Conservation (phyloP, 1,140 invertebrate species). For the Patella vulgata region DNA sequence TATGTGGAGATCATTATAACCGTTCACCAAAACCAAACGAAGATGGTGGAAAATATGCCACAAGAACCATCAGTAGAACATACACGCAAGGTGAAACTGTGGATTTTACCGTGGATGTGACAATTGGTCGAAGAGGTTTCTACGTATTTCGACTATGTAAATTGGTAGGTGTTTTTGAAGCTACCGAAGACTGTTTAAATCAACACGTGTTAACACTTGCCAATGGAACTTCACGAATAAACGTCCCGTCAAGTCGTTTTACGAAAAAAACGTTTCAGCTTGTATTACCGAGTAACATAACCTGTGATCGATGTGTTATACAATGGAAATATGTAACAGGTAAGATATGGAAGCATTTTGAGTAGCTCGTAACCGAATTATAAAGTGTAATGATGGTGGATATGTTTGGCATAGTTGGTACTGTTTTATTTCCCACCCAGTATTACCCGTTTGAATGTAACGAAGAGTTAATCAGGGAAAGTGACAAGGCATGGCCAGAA, state of each 20-base stretch:
- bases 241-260: neutral
- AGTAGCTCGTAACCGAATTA: too few species aligned
- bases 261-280: neutral
- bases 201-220: neutral
- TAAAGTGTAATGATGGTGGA: too few species aligned
- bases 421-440: too few species aligned
- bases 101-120: constrained; percentile 74
- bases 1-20: constrained; percentile 89
- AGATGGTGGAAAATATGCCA: constrained; percentile 82
- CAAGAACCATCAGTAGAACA: constrained; percentile 56
- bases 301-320: constrained; percentile 51
- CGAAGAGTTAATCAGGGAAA: too few species aligned
- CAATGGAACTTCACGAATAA: neutral
- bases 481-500: too few species aligned
- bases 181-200: constrained; percentile 5
- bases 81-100: constrained; percentile 39
- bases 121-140: constrained; percentile 53
- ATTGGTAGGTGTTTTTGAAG: neutral
- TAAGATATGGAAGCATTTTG: constrained; percentile 29
- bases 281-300: constrained; percentile 36
- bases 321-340: constrained; percentile 58
- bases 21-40: constrained; percentile 80
- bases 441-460: too few species aligned
- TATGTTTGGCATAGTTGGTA: too few species aligned
- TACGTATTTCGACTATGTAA: constrained; percentile 50